Evolutionary conservation across 2,797 vertebrate species (phyloP).

Genomic region (Danionella dracula): DNA sequence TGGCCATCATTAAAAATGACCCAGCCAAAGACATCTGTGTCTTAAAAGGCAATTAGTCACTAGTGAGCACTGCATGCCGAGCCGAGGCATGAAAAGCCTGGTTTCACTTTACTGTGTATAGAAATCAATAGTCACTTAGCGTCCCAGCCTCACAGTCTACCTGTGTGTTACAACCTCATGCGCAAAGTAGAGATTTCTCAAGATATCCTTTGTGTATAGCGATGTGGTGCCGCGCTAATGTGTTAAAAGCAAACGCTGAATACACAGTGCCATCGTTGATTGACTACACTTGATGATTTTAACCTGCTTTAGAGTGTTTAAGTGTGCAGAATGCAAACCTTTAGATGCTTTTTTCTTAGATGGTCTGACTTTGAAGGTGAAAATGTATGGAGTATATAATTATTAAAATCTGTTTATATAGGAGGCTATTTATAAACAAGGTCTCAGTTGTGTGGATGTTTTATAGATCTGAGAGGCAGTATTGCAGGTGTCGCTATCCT

Average conservation of each 20-base stretch:
- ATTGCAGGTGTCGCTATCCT: no score
- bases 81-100: slow-evolving; percentile 22
- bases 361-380: no score
- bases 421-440: no score
- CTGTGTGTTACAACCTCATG: background rate
- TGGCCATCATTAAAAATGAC: slow-evolving; percentile 44
- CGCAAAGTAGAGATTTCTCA: background rate
- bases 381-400: no score
- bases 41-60: slow-evolving; percentile 53
- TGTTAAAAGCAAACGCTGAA: background rate
- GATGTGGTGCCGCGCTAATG: background rate
- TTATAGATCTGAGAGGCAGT: no score
- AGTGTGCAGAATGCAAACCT: background rate
- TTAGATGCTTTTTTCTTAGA: no score
- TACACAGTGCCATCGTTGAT: background rate
- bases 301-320: background rate
- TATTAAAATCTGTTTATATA: no score
- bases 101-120: slow-evolving; percentile 29
- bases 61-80: slow-evolving; percentile 23
- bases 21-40: slow-evolving; percentile 38
- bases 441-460: no score
- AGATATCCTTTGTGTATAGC: background rate
- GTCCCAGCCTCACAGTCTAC: slow-evolving; percentile 28
- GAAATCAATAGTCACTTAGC: slow-evolving; percentile 50
- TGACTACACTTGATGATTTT: background rate